Evolutionary conservation across 1,140 invertebrate genomes (phyloP), one percentile per base, ranked within the genome.

Genomic region (Pissodes strobi): DNA sequence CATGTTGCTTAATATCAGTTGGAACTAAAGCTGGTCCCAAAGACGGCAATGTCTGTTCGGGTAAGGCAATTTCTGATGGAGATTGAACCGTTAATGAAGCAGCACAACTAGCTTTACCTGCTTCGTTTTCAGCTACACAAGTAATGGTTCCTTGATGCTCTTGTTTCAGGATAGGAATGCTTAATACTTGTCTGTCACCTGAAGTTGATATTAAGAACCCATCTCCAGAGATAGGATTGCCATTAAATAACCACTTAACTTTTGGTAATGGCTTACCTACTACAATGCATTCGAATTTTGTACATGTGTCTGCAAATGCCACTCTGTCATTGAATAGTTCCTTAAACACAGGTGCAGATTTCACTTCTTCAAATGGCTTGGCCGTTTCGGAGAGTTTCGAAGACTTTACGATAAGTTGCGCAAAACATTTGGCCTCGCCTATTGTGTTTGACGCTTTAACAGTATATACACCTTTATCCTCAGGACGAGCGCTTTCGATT

Each of bases 351-450:
- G 90, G 90, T 17, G 84, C 79, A 21, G 82, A 74, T 60, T 85
- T 86, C 22, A 86, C 83, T 62, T 85, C 81, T 69, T 84, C 82
- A 30, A 83, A 79, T 22, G 61, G 61, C 70, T 75, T 83, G 71
- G 57, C 79, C 68, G 61, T 78, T 77, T 18, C 76, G 66, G 37
- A 71, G 61, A 53, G 78, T 80, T 74, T 73, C 6, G 83, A 78
- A 0, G 83, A 80, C 76, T 88, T 88, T 0, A 91, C 88, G 38
- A 89, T 90, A 2, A 93, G 72, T 66, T 90, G 87, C 0, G 89
- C 88, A 63, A 92, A 90, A 69, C 90, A 90, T 72, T 91, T 91
- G 0, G 88, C 89, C 68, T 92, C 89, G n/a, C 91, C 91, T 17
- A 82, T 79, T 15, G 78, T 71, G 76, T 92, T 93, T 1, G 79